Evolutionary conservation across 2,113 vertebrate species (phyloP), one percentile per base, ranked within the genome.

Genomic region (Megalops atlanticus): DNA sequence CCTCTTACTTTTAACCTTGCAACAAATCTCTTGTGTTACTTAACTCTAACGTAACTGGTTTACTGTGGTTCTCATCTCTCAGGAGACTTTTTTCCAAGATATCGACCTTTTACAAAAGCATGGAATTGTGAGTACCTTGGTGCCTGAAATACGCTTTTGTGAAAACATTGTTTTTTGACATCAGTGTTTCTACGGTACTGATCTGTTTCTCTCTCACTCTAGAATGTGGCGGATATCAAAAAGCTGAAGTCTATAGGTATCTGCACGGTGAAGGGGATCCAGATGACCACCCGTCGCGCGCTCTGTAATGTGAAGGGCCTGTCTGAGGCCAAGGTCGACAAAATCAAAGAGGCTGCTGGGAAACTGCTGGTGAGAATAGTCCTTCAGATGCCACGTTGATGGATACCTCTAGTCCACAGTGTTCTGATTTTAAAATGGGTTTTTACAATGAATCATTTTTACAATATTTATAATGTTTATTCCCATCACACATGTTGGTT

Each of bases 281-380:
- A 99, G 88, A 99, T 99, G 98, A 98, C 97, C 2, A 99, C 98
- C 4, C 95, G 95, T 79, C 96, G 95, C 75, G 92, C 96, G 5
- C 90, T 99, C 24, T 97, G 96, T 91, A 99, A 97, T 77, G 93
- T 99, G 79, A 99, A 99, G 89, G 98, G 98, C 16, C 93, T 99
- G 79, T 99, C 98, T 3, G 98, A 99, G 87, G 98, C 96, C 64
- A 99, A 99, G 91, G 98, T 99, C 88, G 98, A 99, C 82, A 99
- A 99, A 90, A 99, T 99, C 86, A 99, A 99, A 93, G 98, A 99
- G 80, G 98, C 98, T 15, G 97, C 97, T 87, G 98, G 97, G 89
- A 99, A 99, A 84, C 92, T 99, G 79, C 91, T 99, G 90, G 98
- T 99, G 91, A 96, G 92, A 76, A 54, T 35, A 31, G 58, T 21